Evolutionary conservation across 2,113 vertebrate species (phyloP).

Genomic region (Onychorhynchus coronatus): DNA sequence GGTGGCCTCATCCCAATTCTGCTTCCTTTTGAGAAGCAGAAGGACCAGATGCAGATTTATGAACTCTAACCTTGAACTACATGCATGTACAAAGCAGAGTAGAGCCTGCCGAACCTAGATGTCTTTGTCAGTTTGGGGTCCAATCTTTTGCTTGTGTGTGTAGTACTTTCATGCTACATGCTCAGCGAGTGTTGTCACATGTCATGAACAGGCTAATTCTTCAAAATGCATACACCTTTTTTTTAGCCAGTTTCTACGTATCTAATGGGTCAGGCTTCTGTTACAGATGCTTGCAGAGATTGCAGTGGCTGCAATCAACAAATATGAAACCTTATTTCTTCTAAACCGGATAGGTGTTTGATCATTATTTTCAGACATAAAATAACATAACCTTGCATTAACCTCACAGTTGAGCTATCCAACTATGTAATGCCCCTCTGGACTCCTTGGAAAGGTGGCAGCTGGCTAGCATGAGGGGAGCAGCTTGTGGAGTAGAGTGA

Average conservation of each 20-base stretch:
- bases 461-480: neutral
- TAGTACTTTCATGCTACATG: neutral
- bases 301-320: neutral
- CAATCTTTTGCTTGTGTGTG: neutral
- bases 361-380: neutral
- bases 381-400: neutral
- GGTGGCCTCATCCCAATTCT: neutral
- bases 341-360: neutral
- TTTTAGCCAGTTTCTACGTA: neutral
- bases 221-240: rapidly evolving
- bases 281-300: neutral
- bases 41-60: neutral
- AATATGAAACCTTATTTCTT: neutral
- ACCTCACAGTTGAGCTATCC: neutral
- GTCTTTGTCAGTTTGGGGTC: neutral
- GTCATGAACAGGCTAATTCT: neutral
- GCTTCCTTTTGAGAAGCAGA: neutral
- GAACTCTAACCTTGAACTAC: neutral
- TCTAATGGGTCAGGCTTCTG: neutral
- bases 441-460: neutral
- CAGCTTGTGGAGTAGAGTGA: neutral
- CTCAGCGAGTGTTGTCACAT: neutral
- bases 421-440: neutral
- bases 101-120: rapidly evolving
- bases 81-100: neutral